Evolutionary conservation across 1,140 invertebrate species (phyloP), one percentile per base, ranked within the genome.

Genomic region (Papilio polytes): DNA sequence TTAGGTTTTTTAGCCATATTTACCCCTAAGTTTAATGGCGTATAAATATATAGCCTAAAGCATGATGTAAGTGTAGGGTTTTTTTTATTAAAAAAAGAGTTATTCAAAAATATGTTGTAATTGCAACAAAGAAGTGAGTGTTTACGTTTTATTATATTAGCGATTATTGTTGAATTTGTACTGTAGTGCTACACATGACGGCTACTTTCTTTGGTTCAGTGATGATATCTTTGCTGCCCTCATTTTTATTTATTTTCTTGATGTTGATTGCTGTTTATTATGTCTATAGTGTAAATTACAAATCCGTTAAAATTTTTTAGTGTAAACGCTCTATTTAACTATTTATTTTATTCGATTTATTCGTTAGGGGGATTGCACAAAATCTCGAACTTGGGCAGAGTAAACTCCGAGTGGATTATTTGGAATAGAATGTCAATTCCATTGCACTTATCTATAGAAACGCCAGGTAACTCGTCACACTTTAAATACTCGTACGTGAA

Each of bases 391-490:
- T 63, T 31, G 20, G 59, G 10, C 59, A 63, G 59, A 12, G 59
- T 22, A 63, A 63, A 63, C 59, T 63, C 59, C 6, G 10, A 26
- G 10, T 22, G 59, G 59, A 63, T 63, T 26, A 63, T 63, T 63
- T 63, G 59, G 22, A 26, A 63, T 63, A 56, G 59, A 26, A 63
- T 63, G 63, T 36, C 63, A 70, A 70, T 70, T 70, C 13, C 13
- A 70, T 31, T 70, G 63, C 26, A 70, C 22, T 15, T 31, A 26
- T 70, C 3, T n/a, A 70, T 70, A 12, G 63, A 70, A 70, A 70
- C 22, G 63, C 22, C 63, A 70, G 63, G 26, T 70, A 1, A 36
- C 26, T 70, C 63, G 15, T 36, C 63, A 36, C 3, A 70, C 20
- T 63, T 20, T 20, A 22, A 20, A 63, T 8, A 70, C 63, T 70